Base-by-base conservation (phyloP, 2,888 invertebrate species). In the Nomada fabriciana region DNA sequence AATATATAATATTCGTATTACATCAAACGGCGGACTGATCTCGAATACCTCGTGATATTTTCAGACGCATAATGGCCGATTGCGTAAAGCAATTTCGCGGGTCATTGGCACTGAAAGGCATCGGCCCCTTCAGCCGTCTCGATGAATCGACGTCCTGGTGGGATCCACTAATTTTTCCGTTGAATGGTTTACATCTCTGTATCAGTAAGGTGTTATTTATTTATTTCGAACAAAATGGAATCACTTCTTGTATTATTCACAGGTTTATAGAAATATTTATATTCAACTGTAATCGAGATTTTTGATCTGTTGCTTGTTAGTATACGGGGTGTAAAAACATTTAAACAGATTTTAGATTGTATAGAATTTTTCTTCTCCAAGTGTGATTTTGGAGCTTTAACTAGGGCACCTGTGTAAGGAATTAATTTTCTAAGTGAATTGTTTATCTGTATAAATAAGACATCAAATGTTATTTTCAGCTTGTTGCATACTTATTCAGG, bases 61-160 rank as follows among this genome's bases (percentile, higher is more conserved):
- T 87, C 90, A 83, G 81, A 82, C 86, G 88, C 89, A 91, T 91
- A 91, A 91, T 90, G 86, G 88, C 86, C 88, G 89, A 86, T 89
- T 87, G 90, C 87, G 90, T 90, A 89, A 90, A 91, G 91, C 91
- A 91, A 91, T 90, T 91, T 91, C 90, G 85, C 87, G 88, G 90
- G 84, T 90, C 91, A 90, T 90, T 90, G 91, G 85, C 84, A 80
- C 83, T 80, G 84, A 90, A 91, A 88, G 88, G 88, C 82, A 89
- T 80, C 70, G 75, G 53, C 53, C 76, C 63, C 25, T 53, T 64
- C 73, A 23, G 36, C 59, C 65, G 52, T 67, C 71, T 73, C 65
- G 65, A 76, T 80, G 80, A 83, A 80, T 76, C 83, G 68, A 83
- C 76, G 83, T 80, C 72, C 78, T 67, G 52, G 53, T 50, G 76